A percentile compares a stretch with the other conserved stretches of the same genome.
phyloP scores from a whole-genome alignment of 1,140 invertebrate species.

The Xylocopa sonorina region DNA sequence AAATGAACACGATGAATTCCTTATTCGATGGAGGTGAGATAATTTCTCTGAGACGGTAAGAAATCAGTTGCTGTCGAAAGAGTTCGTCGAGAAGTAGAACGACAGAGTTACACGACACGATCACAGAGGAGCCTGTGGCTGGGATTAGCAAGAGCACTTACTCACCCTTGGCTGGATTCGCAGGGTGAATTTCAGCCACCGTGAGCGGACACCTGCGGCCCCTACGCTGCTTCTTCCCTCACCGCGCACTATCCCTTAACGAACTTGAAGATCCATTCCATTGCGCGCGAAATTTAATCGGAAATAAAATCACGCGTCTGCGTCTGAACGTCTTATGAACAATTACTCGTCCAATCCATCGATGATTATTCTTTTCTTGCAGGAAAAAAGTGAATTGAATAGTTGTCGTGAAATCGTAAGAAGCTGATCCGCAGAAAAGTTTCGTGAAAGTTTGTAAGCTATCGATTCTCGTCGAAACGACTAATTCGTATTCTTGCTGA shows the following conservation, averaged over 20 bases:
- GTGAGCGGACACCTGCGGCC: constrained; percentile 23
- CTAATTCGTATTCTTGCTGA: neutral
- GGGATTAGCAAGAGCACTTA: constrained; percentile 7
- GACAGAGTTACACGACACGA: constrained; percentile 16
- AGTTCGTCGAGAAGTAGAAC: constrained; percentile 6
- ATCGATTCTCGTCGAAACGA: neutral
- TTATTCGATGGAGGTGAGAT: too few species aligned
- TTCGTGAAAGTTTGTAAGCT: neutral
- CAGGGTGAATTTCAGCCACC: neutral
- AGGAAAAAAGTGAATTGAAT: neutral
- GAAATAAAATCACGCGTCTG: neutral
- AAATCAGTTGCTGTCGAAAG: neutral
- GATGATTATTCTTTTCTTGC: neutral
- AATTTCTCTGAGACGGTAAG: too few species aligned
- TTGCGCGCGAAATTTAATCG: constrained; percentile 14
- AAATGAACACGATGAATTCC: neutral
- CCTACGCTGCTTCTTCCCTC: neutral
- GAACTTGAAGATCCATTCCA: constrained; percentile 13
- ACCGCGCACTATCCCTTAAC: constrained; percentile 1
- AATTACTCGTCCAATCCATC: constrained; percentile 6
- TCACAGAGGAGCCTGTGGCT: neutral
- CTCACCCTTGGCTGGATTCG: neutral
- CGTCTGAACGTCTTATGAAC: neutral
- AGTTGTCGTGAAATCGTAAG: neutral
- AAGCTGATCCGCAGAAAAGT: neutral